These are phyloP conservation scores for Petrocephalus zakoni DNA, from an alignment of 2,113 vertebrate genomes.

Conservation along the genomic window DNA sequence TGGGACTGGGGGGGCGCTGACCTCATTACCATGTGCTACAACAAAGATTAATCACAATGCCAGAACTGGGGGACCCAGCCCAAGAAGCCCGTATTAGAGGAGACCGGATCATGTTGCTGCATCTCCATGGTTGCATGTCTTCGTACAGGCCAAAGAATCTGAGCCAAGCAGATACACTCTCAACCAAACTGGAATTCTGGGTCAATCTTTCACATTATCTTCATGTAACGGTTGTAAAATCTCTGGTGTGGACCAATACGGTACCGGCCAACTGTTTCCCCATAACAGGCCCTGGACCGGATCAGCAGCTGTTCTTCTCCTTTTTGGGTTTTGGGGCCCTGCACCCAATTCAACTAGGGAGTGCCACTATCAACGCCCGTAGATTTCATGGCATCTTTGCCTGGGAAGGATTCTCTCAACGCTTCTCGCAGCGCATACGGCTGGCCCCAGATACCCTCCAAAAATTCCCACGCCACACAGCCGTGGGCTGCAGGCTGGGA, in stretches of 20 bases:
- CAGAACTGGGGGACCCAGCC: background rate
- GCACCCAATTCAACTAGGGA: background rate
- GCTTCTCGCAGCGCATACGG: background rate
- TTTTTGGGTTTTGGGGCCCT: background rate
- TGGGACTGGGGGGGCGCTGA: background rate
- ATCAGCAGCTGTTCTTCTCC: background rate
- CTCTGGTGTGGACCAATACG: background rate
- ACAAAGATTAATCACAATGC: conserved; percentile 2
- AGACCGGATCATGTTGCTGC: background rate
- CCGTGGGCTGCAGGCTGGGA: background rate
- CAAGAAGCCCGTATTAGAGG: background rate
- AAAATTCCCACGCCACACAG: background rate
- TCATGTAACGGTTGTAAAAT: background rate
- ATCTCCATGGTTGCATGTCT: background rate
- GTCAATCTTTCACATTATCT: background rate
- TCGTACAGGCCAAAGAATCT: background rate
- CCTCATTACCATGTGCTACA: background rate
- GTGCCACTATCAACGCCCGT: background rate
- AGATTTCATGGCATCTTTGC: background rate
- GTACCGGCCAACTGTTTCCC: background rate
- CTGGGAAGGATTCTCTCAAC: background rate
- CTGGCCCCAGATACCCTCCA: background rate
- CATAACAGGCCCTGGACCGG: background rate
- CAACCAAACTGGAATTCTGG: background rate
- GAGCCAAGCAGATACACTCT: background rate